Evolutionary conservation across 2,888 invertebrate genomes (phyloP).

Genomic region (Willowsia nigromaculata): DNA sequence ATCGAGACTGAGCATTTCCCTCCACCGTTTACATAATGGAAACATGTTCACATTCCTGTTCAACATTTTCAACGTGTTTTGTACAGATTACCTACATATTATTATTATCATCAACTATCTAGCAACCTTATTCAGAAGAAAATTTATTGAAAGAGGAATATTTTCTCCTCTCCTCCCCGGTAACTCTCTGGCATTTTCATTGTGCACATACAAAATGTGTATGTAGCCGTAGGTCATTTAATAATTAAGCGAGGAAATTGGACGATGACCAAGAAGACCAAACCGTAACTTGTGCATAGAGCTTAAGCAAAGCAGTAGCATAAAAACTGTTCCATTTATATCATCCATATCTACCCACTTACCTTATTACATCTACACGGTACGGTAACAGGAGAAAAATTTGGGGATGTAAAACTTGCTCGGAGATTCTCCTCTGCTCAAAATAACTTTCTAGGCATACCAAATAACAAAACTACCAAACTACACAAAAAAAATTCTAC

Average conservation of each 20-base stretch:
- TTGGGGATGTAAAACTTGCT: background rate
- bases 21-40: background rate
- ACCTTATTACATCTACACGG: slow-evolving; percentile 9
- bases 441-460: slow-evolving; percentile 54
- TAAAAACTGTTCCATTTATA: background rate
- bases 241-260: slow-evolving; percentile 79
- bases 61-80: slow-evolving; percentile 57
- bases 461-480: slow-evolving; percentile 38
- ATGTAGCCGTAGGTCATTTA: slow-evolving; percentile 78
- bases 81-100: slow-evolving; percentile 35
- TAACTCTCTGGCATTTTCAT: slow-evolving; percentile 62
- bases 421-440: background rate
- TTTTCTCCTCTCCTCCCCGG: slow-evolving; percentile 46
- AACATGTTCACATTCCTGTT: slow-evolving; percentile 46
- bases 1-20: background rate
- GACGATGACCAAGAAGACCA: slow-evolving; percentile 76
- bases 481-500: slow-evolving; percentile 6
- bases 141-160: slow-evolving; percentile 61
- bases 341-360: background rate
- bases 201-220: slow-evolving; percentile 44
- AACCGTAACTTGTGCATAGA: slow-evolving; percentile 48
- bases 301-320: background rate
- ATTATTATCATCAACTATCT: slow-evolving; percentile 13
- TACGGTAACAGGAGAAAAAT: slow-evolving; percentile 45
- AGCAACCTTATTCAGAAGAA: slow-evolving; percentile 1